Evolutionary conservation across 2,113 vertebrate genomes (phyloP).

Genomic region (Arothron firmamentum): DNA sequence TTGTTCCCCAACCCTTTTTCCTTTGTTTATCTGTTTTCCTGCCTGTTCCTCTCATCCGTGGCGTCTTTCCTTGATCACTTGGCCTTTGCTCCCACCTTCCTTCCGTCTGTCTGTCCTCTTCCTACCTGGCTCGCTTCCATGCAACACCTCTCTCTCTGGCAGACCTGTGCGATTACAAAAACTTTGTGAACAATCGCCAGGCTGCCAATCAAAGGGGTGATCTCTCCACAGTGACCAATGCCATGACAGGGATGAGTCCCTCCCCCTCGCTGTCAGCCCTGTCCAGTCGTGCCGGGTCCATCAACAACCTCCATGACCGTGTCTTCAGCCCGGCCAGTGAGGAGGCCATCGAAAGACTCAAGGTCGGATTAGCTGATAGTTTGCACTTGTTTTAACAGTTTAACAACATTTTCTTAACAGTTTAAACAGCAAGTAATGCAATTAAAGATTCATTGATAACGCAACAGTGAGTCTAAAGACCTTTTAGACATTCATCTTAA

Average conservation of each 20-base stretch:
- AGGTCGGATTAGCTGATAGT: conserved; percentile 71
- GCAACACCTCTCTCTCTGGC: conserved; percentile 69
- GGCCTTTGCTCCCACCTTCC: conserved; percentile 64
- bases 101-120: conserved; percentile 32
- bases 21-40: conserved; percentile 65
- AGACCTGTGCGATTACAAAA: conserved; percentile 87
- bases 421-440: neutral
- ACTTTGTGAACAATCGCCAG: conserved; percentile 79
- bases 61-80: conserved; percentile 46
- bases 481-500: neutral
- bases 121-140: conserved; percentile 54
- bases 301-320: conserved; percentile 91
- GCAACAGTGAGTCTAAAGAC: neutral
- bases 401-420: neutral
- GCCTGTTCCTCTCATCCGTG: conserved; percentile 39
- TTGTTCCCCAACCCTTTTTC: conserved; percentile 29
- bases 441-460: neutral
- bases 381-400: neutral
- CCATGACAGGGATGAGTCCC: conserved; percentile 93
- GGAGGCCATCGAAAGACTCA: conserved; percentile 93
- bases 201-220: conserved; percentile 86
- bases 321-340: conserved; percentile 94
- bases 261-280: conserved; percentile 89
- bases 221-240: conserved; percentile 97
- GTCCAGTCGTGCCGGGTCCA: conserved; percentile 88